phyloP scores from a whole-genome alignment of 2,888 invertebrate genomes.

The Tinea pellionella region DNA sequence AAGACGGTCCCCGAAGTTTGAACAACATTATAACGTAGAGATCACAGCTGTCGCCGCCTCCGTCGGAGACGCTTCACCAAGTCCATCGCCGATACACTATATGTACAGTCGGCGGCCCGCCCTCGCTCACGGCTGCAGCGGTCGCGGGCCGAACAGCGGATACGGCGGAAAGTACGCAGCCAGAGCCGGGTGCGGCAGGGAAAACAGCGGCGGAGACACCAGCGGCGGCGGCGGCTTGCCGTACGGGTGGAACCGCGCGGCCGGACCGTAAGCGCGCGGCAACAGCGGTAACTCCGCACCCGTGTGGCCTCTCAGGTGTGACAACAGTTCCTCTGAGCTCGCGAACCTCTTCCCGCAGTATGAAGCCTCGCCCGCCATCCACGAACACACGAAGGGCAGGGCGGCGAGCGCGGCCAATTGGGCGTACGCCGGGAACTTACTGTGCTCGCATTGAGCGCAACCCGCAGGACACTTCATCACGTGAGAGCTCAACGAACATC shows the following conservation, averaged over 20 bases:
- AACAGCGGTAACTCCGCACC: slow-evolving; percentile 76
- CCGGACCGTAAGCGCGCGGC: slow-evolving; percentile 78
- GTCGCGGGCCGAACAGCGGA: slow-evolving; percentile 84
- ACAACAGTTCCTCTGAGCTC: slow-evolving; percentile 86
- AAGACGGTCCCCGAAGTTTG: slow-evolving; percentile 24
- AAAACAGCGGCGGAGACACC: slow-evolving; percentile 75
- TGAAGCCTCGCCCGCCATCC: slow-evolving; percentile 86
- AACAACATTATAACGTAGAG: slow-evolving; percentile 38
- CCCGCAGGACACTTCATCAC: slow-evolving; percentile 84
- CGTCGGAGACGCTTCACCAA: slow-evolving; percentile 17
- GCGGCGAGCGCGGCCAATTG: slow-evolving; percentile 84
- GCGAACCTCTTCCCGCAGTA: slow-evolving; percentile 92
- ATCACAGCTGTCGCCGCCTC: slow-evolving; percentile 43
- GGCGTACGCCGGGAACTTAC: slow-evolving; percentile 77
- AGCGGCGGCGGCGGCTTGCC: slow-evolving; percentile 72
- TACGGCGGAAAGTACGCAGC: slow-evolving; percentile 91
- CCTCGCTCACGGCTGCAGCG: slow-evolving; percentile 70
- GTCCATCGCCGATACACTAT: slow-evolving; percentile 33
- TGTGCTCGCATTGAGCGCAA: slow-evolving; percentile 89
- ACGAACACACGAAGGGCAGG: slow-evolving; percentile 89
- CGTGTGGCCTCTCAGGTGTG: slow-evolving; percentile 87
- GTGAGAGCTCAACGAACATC: slow-evolving; percentile 86
- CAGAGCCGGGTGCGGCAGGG: slow-evolving; percentile 78
- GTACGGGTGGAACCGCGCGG: slow-evolving; percentile 87
- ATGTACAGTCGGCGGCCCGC: background rate